Conservation (phyloP, 2,888 invertebrate genomes). For the Diaphora mendica region DNA sequence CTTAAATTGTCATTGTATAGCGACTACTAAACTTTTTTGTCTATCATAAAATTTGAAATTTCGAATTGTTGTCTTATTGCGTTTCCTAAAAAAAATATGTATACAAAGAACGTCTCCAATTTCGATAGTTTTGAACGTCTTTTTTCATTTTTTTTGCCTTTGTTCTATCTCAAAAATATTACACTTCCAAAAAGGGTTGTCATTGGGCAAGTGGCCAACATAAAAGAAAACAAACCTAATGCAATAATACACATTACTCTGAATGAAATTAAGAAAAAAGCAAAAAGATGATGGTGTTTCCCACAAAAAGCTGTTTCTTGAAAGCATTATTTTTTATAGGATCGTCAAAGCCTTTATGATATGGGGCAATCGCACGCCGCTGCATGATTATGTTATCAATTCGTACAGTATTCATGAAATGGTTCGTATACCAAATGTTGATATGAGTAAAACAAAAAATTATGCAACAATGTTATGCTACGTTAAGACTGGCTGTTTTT, state of each 20-base stretch:
- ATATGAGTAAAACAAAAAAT: neutral
- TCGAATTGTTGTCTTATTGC: too few relatives aligned
- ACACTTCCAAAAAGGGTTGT: neutral
- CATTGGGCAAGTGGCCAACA: neutral
- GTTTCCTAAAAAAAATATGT: too few relatives aligned
- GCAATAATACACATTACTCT: neutral
- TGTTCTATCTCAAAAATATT: neutral
- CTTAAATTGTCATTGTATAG: too few relatives aligned
- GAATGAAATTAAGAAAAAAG: neutral
- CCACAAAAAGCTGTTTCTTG: neutral
- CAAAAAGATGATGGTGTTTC: neutral
- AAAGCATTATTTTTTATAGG: neutral
- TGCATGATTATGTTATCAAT: neutral
- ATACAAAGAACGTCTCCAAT: neutral
- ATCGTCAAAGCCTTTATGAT: constrained; percentile 1
- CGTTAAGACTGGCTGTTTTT: neutral
- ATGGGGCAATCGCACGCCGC: neutral
- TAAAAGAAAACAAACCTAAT: neutral
- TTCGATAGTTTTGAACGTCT: neutral
- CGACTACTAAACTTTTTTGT: too few relatives aligned
- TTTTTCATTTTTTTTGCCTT: neutral
- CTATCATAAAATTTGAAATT: too few relatives aligned
- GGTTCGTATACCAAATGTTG: neutral
- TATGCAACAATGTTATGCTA: neutral
- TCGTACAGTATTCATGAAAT: constrained; percentile 9